phyloP scores from a whole-genome alignment of 2,888 invertebrate genomes.

The Orchesella flavescens region DNA sequence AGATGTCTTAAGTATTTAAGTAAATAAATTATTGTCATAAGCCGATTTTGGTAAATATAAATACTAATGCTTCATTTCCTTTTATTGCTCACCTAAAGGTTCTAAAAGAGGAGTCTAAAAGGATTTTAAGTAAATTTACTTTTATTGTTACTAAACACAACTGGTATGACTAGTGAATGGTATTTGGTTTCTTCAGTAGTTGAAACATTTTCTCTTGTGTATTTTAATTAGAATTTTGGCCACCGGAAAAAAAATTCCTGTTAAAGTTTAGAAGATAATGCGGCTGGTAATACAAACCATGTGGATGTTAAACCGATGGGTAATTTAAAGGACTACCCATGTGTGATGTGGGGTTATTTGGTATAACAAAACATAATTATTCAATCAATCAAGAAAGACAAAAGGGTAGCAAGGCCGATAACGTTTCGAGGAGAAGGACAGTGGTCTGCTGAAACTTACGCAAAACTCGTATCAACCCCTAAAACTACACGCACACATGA shows the following conservation, averaged over 20 bases:
- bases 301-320: no score
- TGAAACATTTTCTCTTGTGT: no score
- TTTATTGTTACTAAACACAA: no score
- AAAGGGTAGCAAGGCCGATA: not conserved
- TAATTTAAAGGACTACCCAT: no score
- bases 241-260: no score
- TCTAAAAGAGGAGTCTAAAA: not conserved
- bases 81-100: not conserved
- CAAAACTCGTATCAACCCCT: not conserved
- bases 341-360: no score
- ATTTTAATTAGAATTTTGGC: no score
- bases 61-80: not conserved
- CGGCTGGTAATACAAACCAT: no score
- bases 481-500: not conserved
- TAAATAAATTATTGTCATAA: conserved; percentile 56
- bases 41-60: conserved; percentile 22
- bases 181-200: no score
- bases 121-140: no score
- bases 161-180: no score
- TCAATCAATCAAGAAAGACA: conserved; percentile 48
- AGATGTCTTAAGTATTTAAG: conserved; percentile 36
- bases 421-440: conserved; percentile 48
- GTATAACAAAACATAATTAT: conserved; percentile 39
- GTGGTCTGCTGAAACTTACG: conserved; percentile 19
- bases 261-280: no score